A percentile compares a stretch with the other conserved stretches of the same genome.
phyloP scores from a whole-genome alignment of 1,140 invertebrate species.

The Drosophila sulfurigaster region DNA sequence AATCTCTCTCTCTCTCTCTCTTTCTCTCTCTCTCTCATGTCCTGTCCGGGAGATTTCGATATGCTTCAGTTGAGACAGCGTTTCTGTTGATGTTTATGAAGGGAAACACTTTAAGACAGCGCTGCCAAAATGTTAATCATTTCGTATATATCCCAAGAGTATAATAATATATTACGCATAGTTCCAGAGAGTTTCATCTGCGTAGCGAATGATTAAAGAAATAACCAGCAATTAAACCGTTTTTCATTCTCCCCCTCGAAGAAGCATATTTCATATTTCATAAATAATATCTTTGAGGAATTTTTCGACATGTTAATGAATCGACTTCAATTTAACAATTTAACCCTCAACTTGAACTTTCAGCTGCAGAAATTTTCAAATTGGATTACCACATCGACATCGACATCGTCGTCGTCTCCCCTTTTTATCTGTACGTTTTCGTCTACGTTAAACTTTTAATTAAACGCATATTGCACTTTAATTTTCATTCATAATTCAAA shows the following conservation, averaged over 20 bases:
- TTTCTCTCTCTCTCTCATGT: neutral
- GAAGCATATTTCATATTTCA: slow-evolving; percentile 33
- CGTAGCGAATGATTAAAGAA: neutral
- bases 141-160: neutral
- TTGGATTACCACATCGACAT: slow-evolving; percentile 18
- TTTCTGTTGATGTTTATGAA: too few species aligned
- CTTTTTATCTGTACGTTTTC: neutral
- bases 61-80: neutral
- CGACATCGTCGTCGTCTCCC: neutral
- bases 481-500: slow-evolving; percentile 77
- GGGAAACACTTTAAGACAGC: neutral
- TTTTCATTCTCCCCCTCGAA: neutral
- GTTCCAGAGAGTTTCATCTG: too few species aligned
- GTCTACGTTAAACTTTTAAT: slow-evolving; percentile 71
- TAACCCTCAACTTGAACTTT: slow-evolving; percentile 41
- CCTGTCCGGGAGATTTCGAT: neutral
- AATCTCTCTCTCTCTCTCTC: too few species aligned
- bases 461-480: slow-evolving; percentile 76
- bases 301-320: slow-evolving; percentile 32
- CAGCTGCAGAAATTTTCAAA: slow-evolving; percentile 20
- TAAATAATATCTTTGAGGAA: slow-evolving; percentile 14
- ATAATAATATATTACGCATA: too few species aligned
- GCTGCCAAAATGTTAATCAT: neutral
- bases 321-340: slow-evolving; percentile 35
- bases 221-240: neutral